Evolutionary conservation across 1,140 invertebrate genomes (phyloP).

Genomic region (Aphelinus atriplicis): DNA sequence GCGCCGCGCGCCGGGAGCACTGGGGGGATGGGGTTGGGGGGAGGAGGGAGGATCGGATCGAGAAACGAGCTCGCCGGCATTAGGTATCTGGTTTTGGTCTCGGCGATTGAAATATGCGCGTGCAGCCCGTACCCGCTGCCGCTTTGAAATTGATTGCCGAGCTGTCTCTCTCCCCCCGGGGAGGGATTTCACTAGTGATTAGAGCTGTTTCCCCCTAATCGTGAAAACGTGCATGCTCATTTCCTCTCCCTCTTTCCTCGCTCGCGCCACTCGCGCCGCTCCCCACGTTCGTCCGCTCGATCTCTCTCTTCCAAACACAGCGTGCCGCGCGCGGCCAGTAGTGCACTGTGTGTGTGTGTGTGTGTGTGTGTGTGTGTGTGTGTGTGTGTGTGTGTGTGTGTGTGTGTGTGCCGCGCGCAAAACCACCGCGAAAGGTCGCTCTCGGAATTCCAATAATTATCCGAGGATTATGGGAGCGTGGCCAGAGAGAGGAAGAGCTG

Average conservation of each 20-base stretch:
- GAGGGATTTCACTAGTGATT: slow-evolving; percentile 34
- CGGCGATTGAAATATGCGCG: slow-evolving; percentile 28
- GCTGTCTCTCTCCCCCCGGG: not conserved
- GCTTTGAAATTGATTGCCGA: slow-evolving; percentile 37
- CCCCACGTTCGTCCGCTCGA: not conserved
- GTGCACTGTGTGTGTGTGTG: too few species aligned
- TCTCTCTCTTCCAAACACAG: too few species aligned
- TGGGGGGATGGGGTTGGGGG: too few species aligned
- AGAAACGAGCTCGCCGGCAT: slow-evolving; percentile 2
- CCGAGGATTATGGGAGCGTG: too few species aligned
- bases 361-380: too few species aligned
- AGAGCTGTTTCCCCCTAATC: slow-evolving; percentile 34
- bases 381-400: too few species aligned
- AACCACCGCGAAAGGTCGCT: too few species aligned
- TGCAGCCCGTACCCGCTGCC: not conserved
- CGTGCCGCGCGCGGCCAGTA: too few species aligned
- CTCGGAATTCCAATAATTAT: too few species aligned
- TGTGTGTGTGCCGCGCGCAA: too few species aligned
- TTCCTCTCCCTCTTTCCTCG: slow-evolving; percentile 1
- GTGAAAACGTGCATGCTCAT: slow-evolving; percentile 18
- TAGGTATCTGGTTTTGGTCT: slow-evolving; percentile 30
- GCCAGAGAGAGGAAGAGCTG: too few species aligned
- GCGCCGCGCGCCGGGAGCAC: not conserved
- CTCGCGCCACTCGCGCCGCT: not conserved
- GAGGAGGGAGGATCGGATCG: not conserved